Conservation (phyloP, 2,888 invertebrate genomes). For the Neoscelio sp. region DNA sequence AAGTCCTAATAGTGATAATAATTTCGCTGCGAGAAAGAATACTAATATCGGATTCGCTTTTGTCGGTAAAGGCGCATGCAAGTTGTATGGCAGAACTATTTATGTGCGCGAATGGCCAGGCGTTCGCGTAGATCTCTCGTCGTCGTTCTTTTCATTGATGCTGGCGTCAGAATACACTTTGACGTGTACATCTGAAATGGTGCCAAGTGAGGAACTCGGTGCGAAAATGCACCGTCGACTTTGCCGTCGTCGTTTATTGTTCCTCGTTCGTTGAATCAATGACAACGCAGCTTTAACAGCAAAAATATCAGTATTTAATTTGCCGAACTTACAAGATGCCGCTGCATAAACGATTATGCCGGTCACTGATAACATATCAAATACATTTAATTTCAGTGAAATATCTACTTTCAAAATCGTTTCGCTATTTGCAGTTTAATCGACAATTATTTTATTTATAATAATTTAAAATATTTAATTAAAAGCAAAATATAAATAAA, state of each 20-base stretch:
- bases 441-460: too few relatives aligned
- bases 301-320: constrained; percentile 8
- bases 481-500: too few relatives aligned
- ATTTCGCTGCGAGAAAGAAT: constrained; percentile 1
- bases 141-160: constrained; percentile 77
- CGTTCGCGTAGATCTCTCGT: constrained; percentile 29
- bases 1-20: too few relatives aligned
- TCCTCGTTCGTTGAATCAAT: constrained; percentile 8
- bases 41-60: constrained; percentile 11
- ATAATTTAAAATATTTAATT: too few relatives aligned
- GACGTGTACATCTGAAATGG: constrained; percentile 76
- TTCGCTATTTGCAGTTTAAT: too few relatives aligned
- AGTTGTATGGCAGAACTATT: constrained; percentile 49
- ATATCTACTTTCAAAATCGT: too few relatives aligned
- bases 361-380: too few relatives aligned
- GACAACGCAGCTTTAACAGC: neutral
- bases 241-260: neutral
- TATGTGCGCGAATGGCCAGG: constrained; percentile 13
- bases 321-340: neutral
- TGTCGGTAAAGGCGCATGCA: constrained; percentile 34
- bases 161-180: constrained; percentile 79
- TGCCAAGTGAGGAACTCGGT: constrained; percentile 72
- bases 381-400: too few relatives aligned
- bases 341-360: too few relatives aligned
- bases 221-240: constrained; percentile 12